Evolutionary conservation across 2,797 vertebrate genomes (phyloP), one percentile per base, ranked within the genome.

Genomic region (Lateolabrax maculatus): DNA sequence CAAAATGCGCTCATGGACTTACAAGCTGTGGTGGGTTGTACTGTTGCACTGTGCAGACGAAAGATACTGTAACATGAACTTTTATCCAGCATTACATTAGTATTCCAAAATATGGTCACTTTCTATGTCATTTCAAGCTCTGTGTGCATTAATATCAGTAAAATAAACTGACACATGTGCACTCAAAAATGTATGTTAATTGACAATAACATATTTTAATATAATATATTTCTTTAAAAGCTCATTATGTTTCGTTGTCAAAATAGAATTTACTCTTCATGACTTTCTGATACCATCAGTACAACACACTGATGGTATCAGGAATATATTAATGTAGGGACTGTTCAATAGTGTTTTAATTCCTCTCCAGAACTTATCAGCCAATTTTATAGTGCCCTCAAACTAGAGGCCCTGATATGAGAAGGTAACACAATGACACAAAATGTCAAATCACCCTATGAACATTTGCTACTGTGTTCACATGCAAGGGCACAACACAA

Each of bases 391-490:
- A 31, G 25, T 66, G 23, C 27, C 12, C 16, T 57, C 41, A 57
- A 55, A 66, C 13, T 11, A 15, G 4, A 79, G 3, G 4, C 23
- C n/a, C 15, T 48, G 3, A 34, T n/a, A 52, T 31, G 9, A 57
- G 23, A 77, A 77, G 46, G 4, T 64, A 67, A 39, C 19, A 36
- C 2, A 44, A 36, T 29, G 31, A 34, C 31, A 41, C 51, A 71
- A 71, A 48, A 6, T 41, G 21, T 51, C 16, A 23, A 60, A 9
- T 34, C 19, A 53, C 10, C 19, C 9, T 64, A 36, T 2, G 53
- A 12, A 58, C 29, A 49, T 75, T 58, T 75, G 48, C 65, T 52
- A 36, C 43, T 60, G 6, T 71, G 52, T 63, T 46, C n/a, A 43
- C 27, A 41, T 29, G 16, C 12, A 46, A 52, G 25, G 43, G 68